Evolutionary conservation across 2,113 vertebrate genomes (phyloP).

Genomic region (Donacobius atricapilla): DNA sequence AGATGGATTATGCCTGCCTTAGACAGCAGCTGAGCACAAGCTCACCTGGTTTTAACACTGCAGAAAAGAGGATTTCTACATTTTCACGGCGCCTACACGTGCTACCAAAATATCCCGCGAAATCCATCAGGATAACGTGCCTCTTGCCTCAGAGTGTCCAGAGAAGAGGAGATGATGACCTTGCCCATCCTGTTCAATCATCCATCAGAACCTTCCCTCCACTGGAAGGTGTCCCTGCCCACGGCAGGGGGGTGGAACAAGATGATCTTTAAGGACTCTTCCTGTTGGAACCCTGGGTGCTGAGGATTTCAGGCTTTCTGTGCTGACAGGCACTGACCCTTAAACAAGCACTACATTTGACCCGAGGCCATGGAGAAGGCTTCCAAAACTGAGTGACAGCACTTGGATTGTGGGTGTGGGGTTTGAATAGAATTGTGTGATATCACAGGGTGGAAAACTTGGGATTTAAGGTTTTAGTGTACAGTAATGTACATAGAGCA

Average conservation of each 20-base stretch:
- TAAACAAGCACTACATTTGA: too few relatives aligned
- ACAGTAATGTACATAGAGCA: too few relatives aligned
- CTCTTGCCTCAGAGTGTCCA: background rate
- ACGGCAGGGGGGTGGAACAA: fast-evolving
- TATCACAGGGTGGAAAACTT: too few relatives aligned
- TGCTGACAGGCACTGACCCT: too few relatives aligned
- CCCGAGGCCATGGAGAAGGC: too few relatives aligned
- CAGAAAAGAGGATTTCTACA: background rate
- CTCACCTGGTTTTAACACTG: background rate
- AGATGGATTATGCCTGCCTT: too few relatives aligned
- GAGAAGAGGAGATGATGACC: background rate
- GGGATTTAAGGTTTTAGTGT: too few relatives aligned
- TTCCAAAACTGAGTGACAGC: too few relatives aligned
- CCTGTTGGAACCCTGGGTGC: too few relatives aligned
- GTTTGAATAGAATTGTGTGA: too few relatives aligned
- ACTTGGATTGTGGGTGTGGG: too few relatives aligned
- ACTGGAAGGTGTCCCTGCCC: fast-evolving
- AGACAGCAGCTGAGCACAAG: background rate
- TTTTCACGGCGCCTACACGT: background rate
- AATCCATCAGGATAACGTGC: fast-evolving
- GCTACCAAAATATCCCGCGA: background rate
- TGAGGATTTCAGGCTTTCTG: too few relatives aligned
- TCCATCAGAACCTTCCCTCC: background rate
- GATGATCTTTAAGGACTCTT: background rate
- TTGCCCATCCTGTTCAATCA: background rate